Evolutionary conservation across 2,113 vertebrate genomes (phyloP).

Genomic region (Engraulis encrasicolus): DNA sequence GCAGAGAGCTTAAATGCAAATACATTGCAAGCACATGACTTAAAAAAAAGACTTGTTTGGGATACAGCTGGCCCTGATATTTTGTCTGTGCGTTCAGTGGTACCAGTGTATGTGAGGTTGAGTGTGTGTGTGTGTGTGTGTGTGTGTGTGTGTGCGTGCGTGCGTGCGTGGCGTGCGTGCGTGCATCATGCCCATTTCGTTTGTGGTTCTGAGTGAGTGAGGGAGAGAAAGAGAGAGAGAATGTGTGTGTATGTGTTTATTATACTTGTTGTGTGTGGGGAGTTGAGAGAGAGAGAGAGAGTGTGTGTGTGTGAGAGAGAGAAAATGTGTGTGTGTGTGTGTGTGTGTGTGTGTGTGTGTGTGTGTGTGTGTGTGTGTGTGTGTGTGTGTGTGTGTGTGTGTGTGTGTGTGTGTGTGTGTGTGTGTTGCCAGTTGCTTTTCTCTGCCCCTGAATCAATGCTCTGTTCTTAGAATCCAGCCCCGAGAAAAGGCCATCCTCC

Average conservation of each 20-base stretch:
- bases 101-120: background rate
- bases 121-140: background rate
- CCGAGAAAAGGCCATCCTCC: conserved; percentile 47
- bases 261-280: no score
- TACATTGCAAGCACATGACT: background rate
- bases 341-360: background rate
- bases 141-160: background rate
- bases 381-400: background rate
- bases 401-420: background rate
- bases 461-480: conserved; percentile 35
- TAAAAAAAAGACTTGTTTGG: background rate
- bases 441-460: conserved; percentile 5
- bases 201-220: no score
- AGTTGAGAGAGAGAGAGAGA: no score
- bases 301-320: no score
- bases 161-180: no score
- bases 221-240: no score
- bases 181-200: no score
- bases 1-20: background rate
- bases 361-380: background rate
- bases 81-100: background rate
- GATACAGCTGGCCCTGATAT: background rate
- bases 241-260: no score
- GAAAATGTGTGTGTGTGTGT: no score
- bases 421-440: background rate